Conservation (phyloP, 2,888 invertebrate species). For the Cancer borealis region DNA sequence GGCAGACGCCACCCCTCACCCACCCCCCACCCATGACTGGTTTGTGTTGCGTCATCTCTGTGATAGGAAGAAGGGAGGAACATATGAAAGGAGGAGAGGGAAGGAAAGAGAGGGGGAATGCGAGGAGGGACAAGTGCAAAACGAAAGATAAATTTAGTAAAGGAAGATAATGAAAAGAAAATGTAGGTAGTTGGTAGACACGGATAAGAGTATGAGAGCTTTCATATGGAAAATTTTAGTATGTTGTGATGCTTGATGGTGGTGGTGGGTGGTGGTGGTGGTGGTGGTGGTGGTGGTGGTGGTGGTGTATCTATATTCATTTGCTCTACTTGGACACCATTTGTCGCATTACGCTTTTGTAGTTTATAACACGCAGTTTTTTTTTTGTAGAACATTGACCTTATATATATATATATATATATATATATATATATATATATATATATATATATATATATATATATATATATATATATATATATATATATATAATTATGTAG, state of each 20-base stretch:
- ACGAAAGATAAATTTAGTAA: background rate
- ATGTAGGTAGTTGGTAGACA: background rate
- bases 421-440: background rate
- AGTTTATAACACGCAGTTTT: too few relatives aligned
- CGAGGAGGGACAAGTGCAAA: background rate
- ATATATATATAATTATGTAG: too few relatives aligned
- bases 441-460: background rate
- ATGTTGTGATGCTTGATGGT: background rate
- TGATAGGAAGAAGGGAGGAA: slow-evolving; percentile 6
- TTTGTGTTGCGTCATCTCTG: slow-evolving; percentile 20
- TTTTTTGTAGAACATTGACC: too few relatives aligned
- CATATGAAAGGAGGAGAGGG: background rate
- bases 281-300: background rate
- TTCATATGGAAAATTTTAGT: background rate
- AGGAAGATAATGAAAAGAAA: background rate
- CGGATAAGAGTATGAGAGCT: background rate
- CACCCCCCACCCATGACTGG: background rate
- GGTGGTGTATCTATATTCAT: too few relatives aligned
- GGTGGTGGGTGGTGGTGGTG: slow-evolving; percentile 6
- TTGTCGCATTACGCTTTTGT: background rate
- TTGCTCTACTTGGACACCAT: background rate
- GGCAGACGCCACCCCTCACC: background rate
- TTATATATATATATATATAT: too few relatives aligned
- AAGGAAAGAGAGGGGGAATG: background rate
- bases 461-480: too few relatives aligned